phyloP scores from a whole-genome alignment of 2,113 vertebrate species.

The Mus pahari region DNA sequence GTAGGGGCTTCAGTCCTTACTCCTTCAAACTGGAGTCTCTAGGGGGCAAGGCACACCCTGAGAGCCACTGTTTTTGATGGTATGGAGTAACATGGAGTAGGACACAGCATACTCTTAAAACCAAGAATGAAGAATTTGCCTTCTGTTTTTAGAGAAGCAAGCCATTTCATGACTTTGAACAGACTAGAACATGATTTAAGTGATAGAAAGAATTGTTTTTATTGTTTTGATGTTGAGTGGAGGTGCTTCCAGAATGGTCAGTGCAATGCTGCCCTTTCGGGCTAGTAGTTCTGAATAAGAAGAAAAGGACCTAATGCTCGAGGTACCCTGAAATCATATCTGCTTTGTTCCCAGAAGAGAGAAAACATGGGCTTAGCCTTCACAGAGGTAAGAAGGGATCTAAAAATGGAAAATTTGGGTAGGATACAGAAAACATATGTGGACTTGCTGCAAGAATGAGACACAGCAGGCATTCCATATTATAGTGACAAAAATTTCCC shows the following conservation, averaged over 20 bases:
- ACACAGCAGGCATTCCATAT: rapidly evolving
- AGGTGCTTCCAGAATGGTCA: no score
- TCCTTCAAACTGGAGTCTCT: not conserved
- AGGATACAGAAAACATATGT: not conserved
- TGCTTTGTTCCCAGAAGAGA: not conserved
- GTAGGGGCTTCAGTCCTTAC: not conserved
- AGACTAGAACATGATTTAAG: not conserved
- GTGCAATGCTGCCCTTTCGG: not conserved
- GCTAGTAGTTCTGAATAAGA: no score
- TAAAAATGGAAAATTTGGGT: no score
- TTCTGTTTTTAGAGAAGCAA: not conserved
- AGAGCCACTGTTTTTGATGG: not conserved
- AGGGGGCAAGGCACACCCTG: not conserved
- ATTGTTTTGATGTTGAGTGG: not conserved
- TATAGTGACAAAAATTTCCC: not conserved
- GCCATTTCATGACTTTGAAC: not conserved
- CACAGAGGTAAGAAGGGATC: rapidly evolving
- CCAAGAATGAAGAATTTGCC: no score
- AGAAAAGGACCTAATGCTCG: rapidly evolving
- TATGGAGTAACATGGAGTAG: not conserved
- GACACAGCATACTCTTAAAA: not conserved
- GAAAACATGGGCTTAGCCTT: no score
- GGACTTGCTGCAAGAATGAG: not conserved
- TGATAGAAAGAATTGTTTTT: not conserved
- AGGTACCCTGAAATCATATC: no score